Evolutionary conservation across 2,797 vertebrate species (phyloP).

Genomic region (Poeciliopsis infans): DNA sequence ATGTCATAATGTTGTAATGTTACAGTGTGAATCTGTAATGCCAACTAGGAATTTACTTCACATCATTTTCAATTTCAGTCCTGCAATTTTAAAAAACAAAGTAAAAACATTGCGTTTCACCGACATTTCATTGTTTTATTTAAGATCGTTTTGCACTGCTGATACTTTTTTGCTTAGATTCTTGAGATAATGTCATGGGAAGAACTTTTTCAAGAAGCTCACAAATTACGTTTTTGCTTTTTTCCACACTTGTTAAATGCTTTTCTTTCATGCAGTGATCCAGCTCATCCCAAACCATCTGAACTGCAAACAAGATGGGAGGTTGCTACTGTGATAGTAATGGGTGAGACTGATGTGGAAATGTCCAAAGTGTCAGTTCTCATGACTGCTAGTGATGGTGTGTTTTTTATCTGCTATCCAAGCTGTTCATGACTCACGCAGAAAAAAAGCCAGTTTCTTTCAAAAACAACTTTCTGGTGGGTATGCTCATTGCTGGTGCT

Average conservation of each 20-base stretch:
- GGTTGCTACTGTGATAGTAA: neutral
- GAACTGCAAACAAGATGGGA: neutral
- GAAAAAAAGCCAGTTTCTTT: neutral
- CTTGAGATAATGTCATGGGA: neutral
- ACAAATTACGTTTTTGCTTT: neutral
- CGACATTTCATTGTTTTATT: neutral
- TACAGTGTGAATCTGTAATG: neutral
- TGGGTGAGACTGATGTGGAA: neutral
- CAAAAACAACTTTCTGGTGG: neutral
- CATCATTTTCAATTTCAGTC: neutral
- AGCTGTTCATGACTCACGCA: neutral
- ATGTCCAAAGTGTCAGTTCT: neutral
- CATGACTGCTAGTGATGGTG: neutral
- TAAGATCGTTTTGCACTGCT: neutral
- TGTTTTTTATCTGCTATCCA: neutral
- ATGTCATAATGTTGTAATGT: no score
- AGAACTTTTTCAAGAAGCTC: neutral
- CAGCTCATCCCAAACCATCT: slow-evolving; percentile 9
- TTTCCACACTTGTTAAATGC: neutral
- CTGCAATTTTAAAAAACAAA: neutral
- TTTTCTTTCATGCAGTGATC: neutral
- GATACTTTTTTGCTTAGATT: neutral
- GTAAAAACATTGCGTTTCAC: neutral
- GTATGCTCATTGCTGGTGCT: neutral
- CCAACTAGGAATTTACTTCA: neutral